These are phyloP conservation scores for Taeniopygia guttata DNA, from an alignment of 2,797 vertebrate species.

Conservation along the genomic window DNA sequence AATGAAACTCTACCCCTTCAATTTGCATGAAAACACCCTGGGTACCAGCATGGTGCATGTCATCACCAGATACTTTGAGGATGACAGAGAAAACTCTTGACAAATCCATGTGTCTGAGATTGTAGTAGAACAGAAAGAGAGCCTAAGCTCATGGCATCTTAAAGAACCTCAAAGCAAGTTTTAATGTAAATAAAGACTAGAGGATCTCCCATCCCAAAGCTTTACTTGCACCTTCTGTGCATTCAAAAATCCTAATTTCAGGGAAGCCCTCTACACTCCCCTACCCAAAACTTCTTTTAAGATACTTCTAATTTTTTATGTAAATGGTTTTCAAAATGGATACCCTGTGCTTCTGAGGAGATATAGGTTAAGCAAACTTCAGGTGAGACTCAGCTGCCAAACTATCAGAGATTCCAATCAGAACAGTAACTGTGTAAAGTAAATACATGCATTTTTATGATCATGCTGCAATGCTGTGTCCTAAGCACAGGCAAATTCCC, in stretches of 20 bases:
- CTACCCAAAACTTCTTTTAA: neutral
- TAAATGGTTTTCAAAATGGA: neutral
- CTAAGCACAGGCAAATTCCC: neutral
- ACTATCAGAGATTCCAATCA: neutral
- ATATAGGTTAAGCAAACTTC: neutral
- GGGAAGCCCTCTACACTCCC: neutral
- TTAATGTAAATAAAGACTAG: neutral
- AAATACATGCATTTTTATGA: neutral
- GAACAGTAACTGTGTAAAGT: neutral
- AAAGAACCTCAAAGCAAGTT: neutral
- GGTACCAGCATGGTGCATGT: constrained; percentile 1
- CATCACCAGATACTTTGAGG: neutral
- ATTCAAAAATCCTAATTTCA: neutral
- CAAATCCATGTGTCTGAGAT: neutral
- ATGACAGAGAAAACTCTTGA: neutral
- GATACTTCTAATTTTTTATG: neutral
- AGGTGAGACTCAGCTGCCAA: neutral
- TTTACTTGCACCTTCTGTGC: neutral
- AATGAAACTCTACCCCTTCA: neutral
- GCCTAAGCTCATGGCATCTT: neutral
- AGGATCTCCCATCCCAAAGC: neutral
- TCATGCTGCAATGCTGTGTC: neutral
- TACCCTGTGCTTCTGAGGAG: neutral
- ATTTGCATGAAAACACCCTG: constrained; percentile 26
- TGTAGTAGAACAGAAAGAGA: neutral